Evolutionary conservation across 2,888 invertebrate species (phyloP).

Genomic region (Deilephila porcellus): DNA sequence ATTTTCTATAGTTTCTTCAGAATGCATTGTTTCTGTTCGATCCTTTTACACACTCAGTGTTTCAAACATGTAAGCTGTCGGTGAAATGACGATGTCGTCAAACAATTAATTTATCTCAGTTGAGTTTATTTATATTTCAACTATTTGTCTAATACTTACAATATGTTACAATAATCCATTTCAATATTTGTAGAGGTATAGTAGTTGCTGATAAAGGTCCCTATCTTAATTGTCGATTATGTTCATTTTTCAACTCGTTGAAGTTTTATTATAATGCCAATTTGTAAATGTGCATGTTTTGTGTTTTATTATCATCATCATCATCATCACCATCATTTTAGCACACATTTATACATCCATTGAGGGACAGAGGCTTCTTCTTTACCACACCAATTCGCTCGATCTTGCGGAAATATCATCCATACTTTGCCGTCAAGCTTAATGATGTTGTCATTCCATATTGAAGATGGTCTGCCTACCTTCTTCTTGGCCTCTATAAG

Average conservation of each 20-base stretch:
- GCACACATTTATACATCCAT: no score
- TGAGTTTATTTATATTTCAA: slow-evolving; percentile 29
- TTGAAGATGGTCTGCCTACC: no score
- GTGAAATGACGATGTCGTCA: slow-evolving; percentile 42
- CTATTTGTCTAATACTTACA: slow-evolving; percentile 46
- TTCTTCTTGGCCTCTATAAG: no score
- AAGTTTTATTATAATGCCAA: neutral
- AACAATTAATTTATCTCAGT: slow-evolving; percentile 27
- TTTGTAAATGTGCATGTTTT: neutral
- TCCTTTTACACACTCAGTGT: slow-evolving; percentile 32
- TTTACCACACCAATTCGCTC: no score
- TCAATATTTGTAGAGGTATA: slow-evolving; percentile 61
- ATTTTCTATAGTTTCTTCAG: slow-evolving; percentile 36
- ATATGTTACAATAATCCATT: slow-evolving; percentile 52
- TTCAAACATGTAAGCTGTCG: slow-evolving; percentile 32
- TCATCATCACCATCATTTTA: no score
- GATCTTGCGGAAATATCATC: no score
- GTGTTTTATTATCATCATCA: no score
- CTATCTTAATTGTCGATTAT: neutral
- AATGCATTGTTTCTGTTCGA: slow-evolving; percentile 34
- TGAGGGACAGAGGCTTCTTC: no score
- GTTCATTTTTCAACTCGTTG: neutral
- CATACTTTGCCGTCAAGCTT: no score
- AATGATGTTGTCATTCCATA: no score
- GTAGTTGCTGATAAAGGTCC: slow-evolving; percentile 45